These are phyloP conservation scores for Drosophila persimilis DNA, from an alignment of 1,140 invertebrate genomes.

Conservation along the genomic window DNA sequence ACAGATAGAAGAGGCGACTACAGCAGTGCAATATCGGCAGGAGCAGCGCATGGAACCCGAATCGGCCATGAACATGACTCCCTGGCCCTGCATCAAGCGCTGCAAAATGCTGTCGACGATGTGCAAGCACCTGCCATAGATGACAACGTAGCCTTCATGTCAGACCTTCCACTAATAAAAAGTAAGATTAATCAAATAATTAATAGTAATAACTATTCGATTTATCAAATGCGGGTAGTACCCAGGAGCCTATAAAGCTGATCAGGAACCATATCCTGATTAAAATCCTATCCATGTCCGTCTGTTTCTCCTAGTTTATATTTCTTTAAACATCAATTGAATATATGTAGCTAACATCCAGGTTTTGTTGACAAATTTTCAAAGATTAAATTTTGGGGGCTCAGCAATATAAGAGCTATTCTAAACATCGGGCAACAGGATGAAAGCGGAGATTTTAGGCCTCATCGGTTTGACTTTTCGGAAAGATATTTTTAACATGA, in stretches of 20 bases:
- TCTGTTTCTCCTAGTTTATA: not conserved
- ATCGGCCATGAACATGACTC: constrained; percentile 85
- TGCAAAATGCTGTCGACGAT: constrained; percentile 89
- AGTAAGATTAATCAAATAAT: constrained; percentile 86
- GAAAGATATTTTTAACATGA: no score
- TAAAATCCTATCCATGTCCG: not conserved
- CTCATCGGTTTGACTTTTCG: no score
- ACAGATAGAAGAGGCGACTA: constrained; percentile 81
- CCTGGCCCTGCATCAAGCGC: constrained; percentile 86
- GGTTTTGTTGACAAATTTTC: no score
- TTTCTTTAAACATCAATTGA: no score
- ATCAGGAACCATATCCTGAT: no score
- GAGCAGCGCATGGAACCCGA: constrained; percentile 70
- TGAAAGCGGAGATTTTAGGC: no score
- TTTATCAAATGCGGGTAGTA: not conserved
- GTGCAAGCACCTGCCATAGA: constrained; percentile 92
- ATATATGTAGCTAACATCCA: no score
- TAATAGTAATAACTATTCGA: not conserved
- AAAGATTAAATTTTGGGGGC: no score
- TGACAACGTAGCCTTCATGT: constrained; percentile 93
- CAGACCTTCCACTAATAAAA: constrained; percentile 93
- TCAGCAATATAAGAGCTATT: no score
- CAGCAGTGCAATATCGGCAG: constrained; percentile 75
- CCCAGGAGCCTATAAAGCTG: no score
- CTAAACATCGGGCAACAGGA: no score